phyloP scores from a whole-genome alignment of 2,113 vertebrate species.

The Genyomyrus donnyi region DNA sequence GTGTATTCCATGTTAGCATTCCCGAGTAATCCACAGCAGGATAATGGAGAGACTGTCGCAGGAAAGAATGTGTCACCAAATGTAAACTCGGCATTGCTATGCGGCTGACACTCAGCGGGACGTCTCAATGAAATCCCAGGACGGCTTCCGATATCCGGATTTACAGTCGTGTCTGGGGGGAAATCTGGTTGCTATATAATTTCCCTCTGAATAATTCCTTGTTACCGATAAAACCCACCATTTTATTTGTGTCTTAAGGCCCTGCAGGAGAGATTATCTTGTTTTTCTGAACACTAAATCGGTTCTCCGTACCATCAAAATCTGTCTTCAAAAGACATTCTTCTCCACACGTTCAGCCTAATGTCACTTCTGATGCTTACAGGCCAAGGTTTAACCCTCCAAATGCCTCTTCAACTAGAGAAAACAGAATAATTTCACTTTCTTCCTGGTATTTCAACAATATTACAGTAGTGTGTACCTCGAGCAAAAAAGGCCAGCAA shows the following conservation, averaged over 20 bases:
- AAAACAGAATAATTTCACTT: neutral
- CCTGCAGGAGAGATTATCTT: conserved; percentile 1
- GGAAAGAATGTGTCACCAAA: neutral
- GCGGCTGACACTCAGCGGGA: neutral
- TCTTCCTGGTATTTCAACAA: neutral
- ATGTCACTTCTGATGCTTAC: neutral
- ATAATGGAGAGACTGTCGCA: neutral
- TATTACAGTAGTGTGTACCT: neutral
- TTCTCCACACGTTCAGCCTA: neutral
- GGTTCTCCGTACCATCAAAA: neutral
- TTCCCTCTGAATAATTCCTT: conserved; percentile 6
- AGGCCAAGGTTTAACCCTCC: neutral
- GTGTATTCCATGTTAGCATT: neutral
- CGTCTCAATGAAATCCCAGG: neutral
- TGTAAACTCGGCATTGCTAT: neutral
- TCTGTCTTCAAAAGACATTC: neutral
- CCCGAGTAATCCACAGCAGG: neutral
- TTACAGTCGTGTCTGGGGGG: neutral
- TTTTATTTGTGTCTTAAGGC: conserved; percentile 2
- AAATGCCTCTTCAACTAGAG: neutral
- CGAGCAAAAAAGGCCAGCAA: neutral
- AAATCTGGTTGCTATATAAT: conserved; percentile 7
- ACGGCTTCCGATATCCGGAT: neutral
- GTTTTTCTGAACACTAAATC: neutral
- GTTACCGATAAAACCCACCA: conserved; percentile 10